Base-by-base conservation (phyloP, 2,888 invertebrate species). In the Ochlodes sylvanus region DNA sequence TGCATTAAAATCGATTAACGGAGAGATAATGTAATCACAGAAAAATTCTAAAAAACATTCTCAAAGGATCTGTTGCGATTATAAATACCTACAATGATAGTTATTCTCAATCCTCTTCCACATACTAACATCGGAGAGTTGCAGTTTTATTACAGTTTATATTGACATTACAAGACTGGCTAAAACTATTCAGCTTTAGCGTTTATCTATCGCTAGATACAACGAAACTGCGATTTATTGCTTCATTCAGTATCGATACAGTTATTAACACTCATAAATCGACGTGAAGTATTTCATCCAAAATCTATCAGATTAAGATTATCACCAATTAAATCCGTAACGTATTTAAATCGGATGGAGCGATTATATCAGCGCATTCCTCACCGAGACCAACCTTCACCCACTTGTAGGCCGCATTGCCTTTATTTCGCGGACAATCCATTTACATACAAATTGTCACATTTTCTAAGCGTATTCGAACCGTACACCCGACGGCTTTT, bases 371-470 rank as follows among this genome's bases (percentile, higher is more conserved):
- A 58, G 44, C 56, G 55, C 67, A 72, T 72, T 70, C 69, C 70
- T 62, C 64, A 55, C 68, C 66, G 62, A 38, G 57, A 70, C 63
- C 42, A 68, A 69, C 72, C 72, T 72, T 72, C 70, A 72, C 72
- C 72, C 42, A 68, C 44, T 68, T 75, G 63, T 72, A 70, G 72
- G 72, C 72, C 69, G 71, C 71, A 57, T 63, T 69, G 56, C 69
- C 72, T 77, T 75, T 78, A 78, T 83, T 80, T 80, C 75, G 79
- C 80, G 75, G 72, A 72, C 79, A 79, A 75, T 71, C 71, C 71
- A 78, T 77, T 77, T 74, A 80, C 82, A 82, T 82, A 80, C 73
- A 82, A 81, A 82, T 79, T 76, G 77, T 75, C 72, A 54, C 73
- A 79, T 79, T 80, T 77, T 75, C 73, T 75, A 57, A 70, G 72